Conservation (phyloP, 2,113 vertebrate species). For the Stigmatopora nigra region DNA sequence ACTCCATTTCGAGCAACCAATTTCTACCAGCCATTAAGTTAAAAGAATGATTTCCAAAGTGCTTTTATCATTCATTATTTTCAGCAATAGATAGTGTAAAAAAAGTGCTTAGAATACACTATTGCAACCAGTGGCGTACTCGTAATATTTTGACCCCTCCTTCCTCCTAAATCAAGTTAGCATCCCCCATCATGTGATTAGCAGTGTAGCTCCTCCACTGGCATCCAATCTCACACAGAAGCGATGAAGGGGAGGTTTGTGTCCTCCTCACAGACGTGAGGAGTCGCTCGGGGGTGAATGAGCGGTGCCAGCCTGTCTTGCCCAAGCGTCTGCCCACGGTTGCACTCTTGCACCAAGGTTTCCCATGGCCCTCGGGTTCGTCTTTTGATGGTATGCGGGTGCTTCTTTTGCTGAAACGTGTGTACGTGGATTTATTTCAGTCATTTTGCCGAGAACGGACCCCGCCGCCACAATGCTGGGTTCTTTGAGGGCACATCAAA, state of each 20-base stretch:
- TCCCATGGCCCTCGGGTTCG: slow-evolving; percentile 16
- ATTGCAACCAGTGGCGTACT: no score
- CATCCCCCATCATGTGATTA: slow-evolving; percentile 2
- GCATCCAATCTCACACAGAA: slow-evolving; percentile 41
- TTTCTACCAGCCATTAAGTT: no score
- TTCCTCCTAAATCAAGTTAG: no score
- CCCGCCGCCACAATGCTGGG: slow-evolving; percentile 40
- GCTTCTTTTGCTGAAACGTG: neutral
- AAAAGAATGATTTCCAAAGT: no score
- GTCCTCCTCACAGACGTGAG: slow-evolving; percentile 52
- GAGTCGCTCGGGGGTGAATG: slow-evolving; percentile 54
- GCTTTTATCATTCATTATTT: no score
- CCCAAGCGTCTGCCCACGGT: slow-evolving; percentile 38
- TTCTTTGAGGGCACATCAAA: slow-evolving; percentile 57
- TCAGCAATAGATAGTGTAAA: no score
- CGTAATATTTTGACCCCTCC: no score
- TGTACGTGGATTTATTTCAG: neutral
- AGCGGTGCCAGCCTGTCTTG: slow-evolving; percentile 58
- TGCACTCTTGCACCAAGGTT: slow-evolving; percentile 4
- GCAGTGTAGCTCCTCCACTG: slow-evolving; percentile 30
- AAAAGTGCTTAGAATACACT: no score
- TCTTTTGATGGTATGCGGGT: neutral
- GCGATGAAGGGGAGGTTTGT: slow-evolving; percentile 60
- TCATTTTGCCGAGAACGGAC: slow-evolving; percentile 31
- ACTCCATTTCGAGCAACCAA: no score